Evolutionary conservation across 2,888 invertebrate species (phyloP), one percentile per base, ranked within the genome.

Genomic region (Tenthredo livida): DNA sequence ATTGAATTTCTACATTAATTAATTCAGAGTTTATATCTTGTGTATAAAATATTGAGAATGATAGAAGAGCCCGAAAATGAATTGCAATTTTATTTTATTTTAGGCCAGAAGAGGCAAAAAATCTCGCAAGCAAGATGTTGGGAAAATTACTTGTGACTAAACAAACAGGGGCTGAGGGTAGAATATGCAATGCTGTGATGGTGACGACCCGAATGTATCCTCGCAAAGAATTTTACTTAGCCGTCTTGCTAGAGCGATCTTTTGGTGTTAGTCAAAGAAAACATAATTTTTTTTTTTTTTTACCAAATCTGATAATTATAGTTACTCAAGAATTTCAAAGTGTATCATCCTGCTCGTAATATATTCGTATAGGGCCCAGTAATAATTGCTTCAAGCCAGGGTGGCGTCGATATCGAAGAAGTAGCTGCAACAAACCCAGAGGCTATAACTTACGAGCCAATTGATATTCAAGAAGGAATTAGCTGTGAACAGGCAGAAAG

Each of bases 191-290:
- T 93, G 95, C 96, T 91, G 98, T 98, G 5, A 98, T 99, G 98
- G 97, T 99, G 21, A 97, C 98, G 21, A 98, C 99, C 93, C 95
- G 99, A 84, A 97, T 99, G 93, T 99, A 98, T 93, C 98, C 98
- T 0, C 95, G 99, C 21, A 96, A 98, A 89, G 99, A 99, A 93
- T 99, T 97, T 94, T 99, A 99, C 93, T 96, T 99, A 91, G 98
- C 99, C 84, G 97, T 99, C 88, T 98, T 98, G 96, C 97, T 99
- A 97, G 99, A 99, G 93, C 95, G 98, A 88, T 97, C 97, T 82
- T 98, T 97, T 92, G 96, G 96, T 91, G 97, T 97, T 94, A 93
- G 95, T 94, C 21, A 37, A 21, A 54, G n/a, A 61, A 58, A 37
- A 7, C n/a, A 50, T 61, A 21, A 40, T 61, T 15, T 33, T 67